Evolutionary conservation across 1,140 invertebrate genomes (phyloP), one percentile per base, ranked within the genome.

Genomic region (Papilio machaon): DNA sequence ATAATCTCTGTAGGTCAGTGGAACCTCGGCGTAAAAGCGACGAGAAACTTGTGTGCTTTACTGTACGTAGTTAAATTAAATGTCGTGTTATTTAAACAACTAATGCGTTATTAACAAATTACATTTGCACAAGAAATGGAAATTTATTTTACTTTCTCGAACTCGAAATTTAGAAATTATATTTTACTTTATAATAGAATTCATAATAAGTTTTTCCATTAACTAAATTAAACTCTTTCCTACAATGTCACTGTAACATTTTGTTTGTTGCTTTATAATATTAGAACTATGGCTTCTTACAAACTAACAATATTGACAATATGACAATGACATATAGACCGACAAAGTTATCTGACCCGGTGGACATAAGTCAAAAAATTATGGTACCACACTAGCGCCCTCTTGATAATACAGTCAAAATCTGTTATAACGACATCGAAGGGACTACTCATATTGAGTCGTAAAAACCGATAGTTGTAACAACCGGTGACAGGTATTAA

Each of bases 31-130:
- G 30, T 76, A 23, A 23, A 77, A 54, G 52, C 49, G 75, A n/a
- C 52, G 49, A 78, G 52, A 78, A 78, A 78, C 52, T 43, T 78
- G 23, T 78, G 49, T 78, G 58, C 52, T 78, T 58, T 60, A 58
- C 19, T 58, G 35, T 60, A 58, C 4, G 15, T 58, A 60, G 2
- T 38, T 49, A 77, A 43, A 35, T 77, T 30, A 64, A 64, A 64
- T 64, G 11, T 30, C 23, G 23, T 54, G 13, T 35, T 78, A 54
- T 78, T 78, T 78, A 52, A 60, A 38, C 75, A 60, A 60, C 75
- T 78, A 78, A 78, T 78, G 75, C 30, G 73, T 74, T 74, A 76
- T 76, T 58, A 58, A 76, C 23, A 76, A 13, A 76, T 52, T 76
- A 54, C 7, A 76, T 76, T 47, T 76, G 10, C 11, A 7, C 11